Conservation (phyloP, 1,140 invertebrate genomes). For the Panonychus citri region DNA sequence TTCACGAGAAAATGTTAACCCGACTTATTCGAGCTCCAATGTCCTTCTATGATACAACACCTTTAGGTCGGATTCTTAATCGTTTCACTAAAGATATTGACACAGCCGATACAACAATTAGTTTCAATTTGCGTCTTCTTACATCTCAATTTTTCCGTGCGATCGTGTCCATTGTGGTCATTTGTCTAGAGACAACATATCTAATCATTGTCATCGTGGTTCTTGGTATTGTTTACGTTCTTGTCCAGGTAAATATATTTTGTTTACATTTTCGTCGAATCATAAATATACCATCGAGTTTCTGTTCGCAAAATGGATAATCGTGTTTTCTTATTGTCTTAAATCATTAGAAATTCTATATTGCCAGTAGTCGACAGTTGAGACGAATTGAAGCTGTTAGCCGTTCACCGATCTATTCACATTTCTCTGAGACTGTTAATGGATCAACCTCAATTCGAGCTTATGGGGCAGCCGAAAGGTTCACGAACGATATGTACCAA, state of each 20-base stretch:
- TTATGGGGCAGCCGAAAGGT: constrained; percentile 18
- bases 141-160: constrained; percentile 36
- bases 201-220: constrained; percentile 62
- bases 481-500: constrained; percentile 20
- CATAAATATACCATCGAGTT: constrained; percentile 25
- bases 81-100: constrained; percentile 30
- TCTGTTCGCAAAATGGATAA: constrained; percentile 66
- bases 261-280: no score
- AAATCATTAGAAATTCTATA: constrained; percentile 23
- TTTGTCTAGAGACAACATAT: constrained; percentile 38
- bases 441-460: constrained; percentile 23
- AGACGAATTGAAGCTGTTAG: constrained; percentile 28
- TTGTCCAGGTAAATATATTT: constrained; percentile 19
- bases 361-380: constrained; percentile 28
- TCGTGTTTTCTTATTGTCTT: no score
- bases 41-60: constrained; percentile 37
- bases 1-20: constrained; percentile 25
- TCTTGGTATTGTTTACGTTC: constrained; percentile 57
- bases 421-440: constrained; percentile 25
- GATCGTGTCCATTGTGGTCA: constrained; percentile 50
- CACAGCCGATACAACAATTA: constrained; percentile 26
- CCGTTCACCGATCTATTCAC: constrained; percentile 29
- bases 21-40: constrained; percentile 36
- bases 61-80: constrained; percentile 49
- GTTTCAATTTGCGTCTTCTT: constrained; percentile 27